phyloP scores from a whole-genome alignment of 2,797 vertebrate genomes.

The Rhynchotus rufescens region DNA sequence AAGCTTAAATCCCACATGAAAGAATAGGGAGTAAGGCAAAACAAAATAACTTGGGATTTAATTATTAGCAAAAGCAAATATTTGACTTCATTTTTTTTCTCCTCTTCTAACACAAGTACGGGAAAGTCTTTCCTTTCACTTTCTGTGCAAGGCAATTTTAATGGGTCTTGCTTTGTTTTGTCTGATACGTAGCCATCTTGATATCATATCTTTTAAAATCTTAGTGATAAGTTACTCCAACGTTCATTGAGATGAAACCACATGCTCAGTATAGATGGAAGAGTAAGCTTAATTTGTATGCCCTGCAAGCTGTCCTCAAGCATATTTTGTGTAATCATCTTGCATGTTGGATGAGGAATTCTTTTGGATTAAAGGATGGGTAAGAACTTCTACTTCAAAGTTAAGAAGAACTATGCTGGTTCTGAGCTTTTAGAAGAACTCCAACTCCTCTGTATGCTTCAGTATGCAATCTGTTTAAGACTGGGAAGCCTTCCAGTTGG shows the following conservation, averaged over 20 bases:
- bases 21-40: not conserved
- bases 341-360: not conserved
- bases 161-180: not conserved
- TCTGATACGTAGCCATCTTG: not conserved
- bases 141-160: not conserved
- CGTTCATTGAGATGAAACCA: not conserved
- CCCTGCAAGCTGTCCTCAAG: not conserved
- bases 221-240: not conserved
- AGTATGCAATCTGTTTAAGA: too few species aligned
- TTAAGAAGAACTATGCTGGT: not conserved
- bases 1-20: not conserved
- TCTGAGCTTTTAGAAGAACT: not conserved
- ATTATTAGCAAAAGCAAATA: not conserved
- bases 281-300: not conserved
- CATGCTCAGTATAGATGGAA: not conserved
- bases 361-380: not conserved
- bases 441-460: not conserved
- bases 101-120: not conserved
- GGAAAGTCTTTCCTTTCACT: not conserved
- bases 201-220: not conserved
- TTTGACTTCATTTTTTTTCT: not conserved
- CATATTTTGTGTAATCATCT: not conserved
- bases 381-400: not conserved
- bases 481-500: too few species aligned
- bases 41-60: not conserved